Conservation (phyloP, 2,113 vertebrate species). For the Colistium nudipinnis region DNA sequence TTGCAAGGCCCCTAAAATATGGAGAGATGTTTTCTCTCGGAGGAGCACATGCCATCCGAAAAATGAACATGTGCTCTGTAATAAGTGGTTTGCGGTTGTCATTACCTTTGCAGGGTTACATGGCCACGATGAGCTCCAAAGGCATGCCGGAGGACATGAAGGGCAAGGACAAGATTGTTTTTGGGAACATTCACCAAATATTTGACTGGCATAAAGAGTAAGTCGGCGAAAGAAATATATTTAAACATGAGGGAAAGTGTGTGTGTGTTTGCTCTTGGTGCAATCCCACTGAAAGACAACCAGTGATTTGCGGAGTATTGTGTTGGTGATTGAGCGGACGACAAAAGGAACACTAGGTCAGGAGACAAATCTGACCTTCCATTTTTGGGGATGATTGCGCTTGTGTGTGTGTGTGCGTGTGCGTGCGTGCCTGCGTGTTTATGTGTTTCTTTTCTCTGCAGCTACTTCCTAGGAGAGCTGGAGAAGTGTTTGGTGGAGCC, state of each 20-base stretch:
- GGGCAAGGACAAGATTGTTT: constrained; percentile 93
- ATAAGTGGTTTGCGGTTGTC: constrained; percentile 2
- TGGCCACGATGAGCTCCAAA: constrained; percentile 86
- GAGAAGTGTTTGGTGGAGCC: constrained; percentile 89
- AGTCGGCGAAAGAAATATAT: constrained; percentile 57
- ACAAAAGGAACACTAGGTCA: constrained; percentile 65
- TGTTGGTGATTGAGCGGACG: constrained; percentile 33
- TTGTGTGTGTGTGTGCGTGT: constrained; percentile 18
- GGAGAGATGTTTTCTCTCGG: constrained; percentile 53
- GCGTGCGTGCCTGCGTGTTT: constrained; percentile 15
- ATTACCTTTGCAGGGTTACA: constrained; percentile 85
- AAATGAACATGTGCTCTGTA: constrained; percentile 29
- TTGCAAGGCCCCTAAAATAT: constrained; percentile 50
- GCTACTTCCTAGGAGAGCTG: constrained; percentile 91
- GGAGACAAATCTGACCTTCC: constrained; percentile 53
- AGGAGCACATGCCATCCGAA: constrained; percentile 34
- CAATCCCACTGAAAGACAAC: constrained; percentile 24
- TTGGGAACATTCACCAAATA: constrained; percentile 95
- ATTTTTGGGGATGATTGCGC: constrained; percentile 36
- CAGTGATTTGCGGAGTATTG: constrained; percentile 17
- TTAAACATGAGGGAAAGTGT: neutral
- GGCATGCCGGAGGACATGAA: constrained; percentile 90
- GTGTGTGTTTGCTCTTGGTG: constrained; percentile 5
- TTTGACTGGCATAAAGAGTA: constrained; percentile 95
- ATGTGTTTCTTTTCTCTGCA: constrained; percentile 57